Conservation (phyloP, 1,140 invertebrate species). For the Drosophila simulans region DNA sequence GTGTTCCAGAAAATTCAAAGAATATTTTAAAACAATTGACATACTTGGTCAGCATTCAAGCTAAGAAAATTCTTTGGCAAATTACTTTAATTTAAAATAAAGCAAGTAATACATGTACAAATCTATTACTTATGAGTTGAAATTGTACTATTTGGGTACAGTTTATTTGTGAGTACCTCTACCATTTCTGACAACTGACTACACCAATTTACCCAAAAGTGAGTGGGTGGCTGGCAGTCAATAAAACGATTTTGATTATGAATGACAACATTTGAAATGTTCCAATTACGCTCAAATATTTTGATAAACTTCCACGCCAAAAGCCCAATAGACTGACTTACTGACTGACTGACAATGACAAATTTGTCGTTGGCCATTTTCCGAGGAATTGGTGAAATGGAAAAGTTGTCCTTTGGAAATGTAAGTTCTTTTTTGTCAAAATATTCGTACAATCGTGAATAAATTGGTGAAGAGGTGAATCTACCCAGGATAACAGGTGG, state of each 20-base stretch:
- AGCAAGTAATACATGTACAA: too few species aligned
- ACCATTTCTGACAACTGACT: conserved; percentile 7
- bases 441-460: neutral
- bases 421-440: too few species aligned
- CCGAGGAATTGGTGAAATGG: neutral
- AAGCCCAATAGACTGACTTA: conserved; percentile 24
- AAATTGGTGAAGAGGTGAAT: conserved; percentile 7
- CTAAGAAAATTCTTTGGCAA: too few species aligned
- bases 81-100: too few species aligned
- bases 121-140: too few species aligned
- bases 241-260: conserved; percentile 78
- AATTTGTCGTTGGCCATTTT: conserved; percentile 26
- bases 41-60: too few species aligned
- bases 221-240: conserved; percentile 32
- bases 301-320: conserved; percentile 50
- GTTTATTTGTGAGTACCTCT: neutral
- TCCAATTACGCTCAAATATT: conserved; percentile 79
- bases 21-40: too few species aligned
- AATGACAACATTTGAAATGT: conserved; percentile 82
- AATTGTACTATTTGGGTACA: too few species aligned
- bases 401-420: neutral
- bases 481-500: neutral
- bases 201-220: neutral
- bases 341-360: conserved; percentile 29
- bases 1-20: too few species aligned